These are phyloP conservation scores for Sorex fumeus DNA, from an alignment of 2,113 vertebrate species.

Conservation along the genomic window DNA sequence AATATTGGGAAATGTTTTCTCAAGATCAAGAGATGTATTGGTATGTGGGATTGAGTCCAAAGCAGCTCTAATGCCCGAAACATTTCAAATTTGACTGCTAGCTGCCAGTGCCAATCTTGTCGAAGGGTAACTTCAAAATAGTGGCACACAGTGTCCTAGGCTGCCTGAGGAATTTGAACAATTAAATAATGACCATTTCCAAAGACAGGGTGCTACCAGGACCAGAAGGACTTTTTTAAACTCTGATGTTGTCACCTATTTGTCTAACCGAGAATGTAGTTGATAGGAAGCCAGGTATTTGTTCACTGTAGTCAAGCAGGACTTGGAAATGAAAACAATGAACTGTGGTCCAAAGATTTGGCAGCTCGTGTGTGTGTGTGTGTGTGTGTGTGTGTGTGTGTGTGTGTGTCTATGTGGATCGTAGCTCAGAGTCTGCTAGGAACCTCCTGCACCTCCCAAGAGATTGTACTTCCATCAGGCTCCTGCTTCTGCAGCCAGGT, in stretches of 20 bases:
- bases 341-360: neutral
- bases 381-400: neutral
- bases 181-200: conserved; percentile 35
- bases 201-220: conserved; percentile 36
- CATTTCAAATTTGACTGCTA: conserved; percentile 59
- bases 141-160: neutral
- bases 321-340: conserved; percentile 62
- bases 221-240: conserved; percentile 54
- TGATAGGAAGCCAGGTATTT: conserved; percentile 62
- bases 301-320: conserved; percentile 30
- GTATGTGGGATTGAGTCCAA: conserved; percentile 76
- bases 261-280: conserved; percentile 55
- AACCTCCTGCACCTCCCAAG: neutral
- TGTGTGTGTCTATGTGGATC: neutral
- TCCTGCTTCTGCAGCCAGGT: neutral
- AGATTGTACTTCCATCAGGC: neutral
- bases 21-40: conserved; percentile 79
- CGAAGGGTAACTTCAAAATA: conserved; percentile 31
- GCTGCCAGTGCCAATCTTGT: conserved; percentile 61
- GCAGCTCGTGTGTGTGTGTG: neutral
- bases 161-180: neutral
- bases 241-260: conserved; percentile 18
- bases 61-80: conserved; percentile 48
- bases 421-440: neutral
- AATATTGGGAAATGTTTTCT: conserved; percentile 84